phyloP scores from a whole-genome alignment of 2,888 invertebrate species.

The Carterocephalus palaemon region DNA sequence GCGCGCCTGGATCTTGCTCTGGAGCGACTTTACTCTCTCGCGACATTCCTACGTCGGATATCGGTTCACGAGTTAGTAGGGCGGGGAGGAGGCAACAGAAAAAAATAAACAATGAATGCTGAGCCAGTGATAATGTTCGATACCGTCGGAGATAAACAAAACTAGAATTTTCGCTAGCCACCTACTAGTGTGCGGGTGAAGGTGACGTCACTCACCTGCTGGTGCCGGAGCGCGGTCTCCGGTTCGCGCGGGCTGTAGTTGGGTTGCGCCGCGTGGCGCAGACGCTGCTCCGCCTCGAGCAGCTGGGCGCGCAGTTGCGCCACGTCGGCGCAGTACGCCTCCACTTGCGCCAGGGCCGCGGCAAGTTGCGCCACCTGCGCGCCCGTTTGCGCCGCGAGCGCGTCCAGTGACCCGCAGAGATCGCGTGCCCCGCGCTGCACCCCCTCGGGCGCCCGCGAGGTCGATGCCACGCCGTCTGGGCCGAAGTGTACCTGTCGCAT shows the following conservation, averaged over 20 bases:
- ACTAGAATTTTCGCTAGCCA: slow-evolving; percentile 67
- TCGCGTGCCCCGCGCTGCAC: slow-evolving; percentile 85
- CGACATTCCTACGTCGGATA: slow-evolving; percentile 86
- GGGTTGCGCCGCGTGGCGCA: slow-evolving; percentile 89
- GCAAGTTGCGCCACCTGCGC: slow-evolving; percentile 84
- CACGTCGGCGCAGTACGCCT: slow-evolving; percentile 92
- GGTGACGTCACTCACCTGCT: slow-evolving; percentile 86
- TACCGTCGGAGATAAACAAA: slow-evolving; percentile 53
- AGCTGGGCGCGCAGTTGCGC: slow-evolving; percentile 90
- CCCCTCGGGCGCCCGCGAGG: slow-evolving; percentile 82
- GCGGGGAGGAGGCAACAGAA: slow-evolving; percentile 64
- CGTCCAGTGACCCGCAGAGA: slow-evolving; percentile 83
- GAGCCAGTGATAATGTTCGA: slow-evolving; percentile 56
- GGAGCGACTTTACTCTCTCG: slow-evolving; percentile 90
- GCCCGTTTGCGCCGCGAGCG: slow-evolving; percentile 79
- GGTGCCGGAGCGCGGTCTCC: slow-evolving; percentile 88
- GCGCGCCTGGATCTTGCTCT: slow-evolving; percentile 92
- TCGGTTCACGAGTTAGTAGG: slow-evolving; percentile 63
- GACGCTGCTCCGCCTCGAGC: slow-evolving; percentile 91
- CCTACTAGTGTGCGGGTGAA: slow-evolving; percentile 42
- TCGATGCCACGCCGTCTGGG: slow-evolving; percentile 90
- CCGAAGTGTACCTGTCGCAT: slow-evolving; percentile 90
- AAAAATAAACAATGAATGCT: slow-evolving; percentile 62
- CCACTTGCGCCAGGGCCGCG: slow-evolving; percentile 89
- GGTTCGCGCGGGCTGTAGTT: slow-evolving; percentile 90